Evolutionary conservation across 1,140 invertebrate species (phyloP).

Genomic region (Nasonia vitripennis): DNA sequence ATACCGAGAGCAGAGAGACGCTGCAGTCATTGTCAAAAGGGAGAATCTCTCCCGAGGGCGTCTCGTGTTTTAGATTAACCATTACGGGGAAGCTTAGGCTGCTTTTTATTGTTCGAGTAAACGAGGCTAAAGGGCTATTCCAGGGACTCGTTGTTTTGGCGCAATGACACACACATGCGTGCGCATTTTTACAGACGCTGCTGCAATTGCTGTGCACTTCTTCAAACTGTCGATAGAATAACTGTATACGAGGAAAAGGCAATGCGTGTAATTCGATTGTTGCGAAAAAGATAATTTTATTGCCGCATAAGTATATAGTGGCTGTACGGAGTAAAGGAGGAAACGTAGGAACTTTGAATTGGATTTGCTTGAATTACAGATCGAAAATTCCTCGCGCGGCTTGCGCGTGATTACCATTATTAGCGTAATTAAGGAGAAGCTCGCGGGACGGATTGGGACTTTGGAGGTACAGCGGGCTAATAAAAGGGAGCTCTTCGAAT

Average conservation of each 20-base stretch:
- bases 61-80: slow-evolving; percentile 19
- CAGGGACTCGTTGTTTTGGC: neutral
- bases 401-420: slow-evolving; percentile 17
- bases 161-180: neutral
- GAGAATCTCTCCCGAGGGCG: neutral
- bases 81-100: neutral
- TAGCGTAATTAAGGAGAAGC: slow-evolving; percentile 36
- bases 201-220: neutral
- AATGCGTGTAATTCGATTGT: neutral
- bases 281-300: neutral
- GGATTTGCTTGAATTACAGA: slow-evolving; percentile 42
- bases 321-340: neutral
- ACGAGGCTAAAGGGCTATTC: neutral
- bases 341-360: neutral
- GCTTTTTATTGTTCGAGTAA: slow-evolving; percentile 10
- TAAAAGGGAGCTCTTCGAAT: slow-evolving; percentile 16
- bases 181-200: too few relatives aligned
- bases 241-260: neutral
- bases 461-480: neutral
- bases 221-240: neutral
- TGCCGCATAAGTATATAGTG: neutral
- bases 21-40: neutral
- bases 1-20: neutral
- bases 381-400: too few relatives aligned
- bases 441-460: slow-evolving; percentile 5